Evolutionary conservation across 2,113 vertebrate genomes (phyloP), one percentile per base, ranked within the genome.

Genomic region (Corydoras sp.): DNA sequence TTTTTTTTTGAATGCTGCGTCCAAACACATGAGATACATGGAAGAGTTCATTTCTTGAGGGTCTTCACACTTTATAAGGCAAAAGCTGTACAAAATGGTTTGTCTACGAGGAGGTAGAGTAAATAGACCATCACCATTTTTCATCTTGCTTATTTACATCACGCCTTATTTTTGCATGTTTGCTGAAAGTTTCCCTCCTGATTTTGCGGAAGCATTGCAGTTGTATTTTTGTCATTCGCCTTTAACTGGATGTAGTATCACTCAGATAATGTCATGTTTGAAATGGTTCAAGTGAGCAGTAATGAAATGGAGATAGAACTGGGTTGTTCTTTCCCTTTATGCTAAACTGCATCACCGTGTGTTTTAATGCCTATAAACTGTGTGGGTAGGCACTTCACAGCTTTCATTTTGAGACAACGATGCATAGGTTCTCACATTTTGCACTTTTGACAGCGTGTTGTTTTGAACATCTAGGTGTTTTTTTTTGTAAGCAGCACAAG

Each of bases 21-120:
- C 75, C 76, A 77, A 72, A 79, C 51, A 73, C 48, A 73, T 73
- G 83, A 83, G 85, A 87, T 86, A 87, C 85, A 12, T 73, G 13
- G 51, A 66, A 72, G 56, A 58, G 58, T 73, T 73, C 56, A 51
- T 67, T 75, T 61, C 65, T 64, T 66, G 62, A 81, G 35, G 48
- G 55, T 31, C 72, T 82, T 74, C 56, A 59, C 6, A n/a, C 65
- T 69, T 62, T 51, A 35, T 43, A 62, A 65, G 59, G 61, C 49
- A 51, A 62, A 43, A 70, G 64, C 61, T 63, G 67, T 74, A 77
- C 73, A 64, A 80, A 82, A 75, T 80, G 79, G 79, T 58, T 72
- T 62, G 79, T 84, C 65, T 78, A 72, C 69, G 76, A 73, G 82
- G 85, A 89, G 86, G 88, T 88, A 89, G 86, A 83, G 61, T 61